A percentile compares a stretch with the other conserved stretches of the same genome.
phyloP scores from a whole-genome alignment of 2,888 invertebrate species.

The Azorinus chamasolen region DNA sequence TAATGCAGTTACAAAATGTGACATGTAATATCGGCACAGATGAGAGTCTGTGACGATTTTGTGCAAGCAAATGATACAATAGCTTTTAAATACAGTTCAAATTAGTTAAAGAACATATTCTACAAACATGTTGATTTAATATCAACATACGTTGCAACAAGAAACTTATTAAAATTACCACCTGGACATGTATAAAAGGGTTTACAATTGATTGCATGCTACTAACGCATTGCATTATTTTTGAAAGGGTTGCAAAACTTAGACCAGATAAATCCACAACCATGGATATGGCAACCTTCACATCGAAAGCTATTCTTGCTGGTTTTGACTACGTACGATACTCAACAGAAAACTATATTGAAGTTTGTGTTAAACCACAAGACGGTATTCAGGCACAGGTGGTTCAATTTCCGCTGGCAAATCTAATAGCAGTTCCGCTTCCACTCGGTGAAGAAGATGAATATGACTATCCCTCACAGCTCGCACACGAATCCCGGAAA shows the following conservation, averaged over 20 bases:
- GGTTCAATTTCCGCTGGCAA: constrained; percentile 55
- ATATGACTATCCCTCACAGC: constrained; percentile 51
- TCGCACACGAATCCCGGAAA: constrained; percentile 49
- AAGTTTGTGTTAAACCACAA: constrained; percentile 67
- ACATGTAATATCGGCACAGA: no score
- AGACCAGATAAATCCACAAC: constrained; percentile 14
- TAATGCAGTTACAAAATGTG: no score
- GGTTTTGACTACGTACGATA: constrained; percentile 67
- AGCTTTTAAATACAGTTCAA: no score
- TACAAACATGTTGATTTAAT: no score
- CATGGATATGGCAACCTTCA: constrained; percentile 24
- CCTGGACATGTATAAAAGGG: no score
- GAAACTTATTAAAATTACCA: no score
- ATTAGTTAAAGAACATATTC: no score
- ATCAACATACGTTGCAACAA: no score
- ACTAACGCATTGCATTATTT: no score
- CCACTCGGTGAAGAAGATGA: constrained; percentile 54
- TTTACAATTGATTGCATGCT: no score
- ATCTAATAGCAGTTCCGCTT: constrained; percentile 55
- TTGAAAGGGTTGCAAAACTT: constrained; percentile 47
- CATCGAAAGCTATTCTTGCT: constrained; percentile 57
- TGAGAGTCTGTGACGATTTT: no score
- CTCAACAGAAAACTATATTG: constrained; percentile 37
- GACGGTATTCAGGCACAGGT: constrained; percentile 56
- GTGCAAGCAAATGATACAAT: no score